These are phyloP conservation scores for Aphelenchoides fujianensis DNA, from an alignment of 1,140 invertebrate species.

Conservation along the genomic window DNA sequence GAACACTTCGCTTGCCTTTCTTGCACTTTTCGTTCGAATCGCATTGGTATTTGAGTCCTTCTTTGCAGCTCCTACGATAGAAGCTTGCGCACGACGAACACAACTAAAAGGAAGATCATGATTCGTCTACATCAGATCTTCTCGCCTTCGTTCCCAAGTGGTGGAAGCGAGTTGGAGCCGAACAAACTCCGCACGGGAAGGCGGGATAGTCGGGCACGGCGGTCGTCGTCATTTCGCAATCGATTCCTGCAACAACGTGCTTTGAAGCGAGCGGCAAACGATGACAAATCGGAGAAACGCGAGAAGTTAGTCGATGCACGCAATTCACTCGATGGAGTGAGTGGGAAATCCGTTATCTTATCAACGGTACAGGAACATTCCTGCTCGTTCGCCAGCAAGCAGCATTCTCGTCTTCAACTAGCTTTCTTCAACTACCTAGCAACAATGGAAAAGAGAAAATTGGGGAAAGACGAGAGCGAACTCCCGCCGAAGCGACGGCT, in stretches of 20 bases:
- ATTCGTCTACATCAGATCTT: background rate
- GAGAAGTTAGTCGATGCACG: background rate
- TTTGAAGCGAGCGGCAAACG: too few relatives aligned
- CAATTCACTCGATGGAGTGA: too few relatives aligned
- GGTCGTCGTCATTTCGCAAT: background rate
- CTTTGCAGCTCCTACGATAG: background rate
- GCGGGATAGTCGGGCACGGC: background rate
- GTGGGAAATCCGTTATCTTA: too few relatives aligned
- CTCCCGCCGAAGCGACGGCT: too few relatives aligned
- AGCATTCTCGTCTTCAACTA: background rate
- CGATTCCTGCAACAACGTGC: too few relatives aligned
- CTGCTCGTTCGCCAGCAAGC: too few relatives aligned
- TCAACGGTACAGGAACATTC: too few relatives aligned
- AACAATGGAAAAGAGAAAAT: too few relatives aligned
- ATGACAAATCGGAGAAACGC: background rate
- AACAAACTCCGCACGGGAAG: conserved; percentile 10
- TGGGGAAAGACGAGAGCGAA: too few relatives aligned
- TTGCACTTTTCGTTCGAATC: background rate
- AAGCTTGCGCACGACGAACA: background rate
- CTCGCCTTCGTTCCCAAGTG: conserved; percentile 3
- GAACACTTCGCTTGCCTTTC: background rate
- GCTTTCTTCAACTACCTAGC: too few relatives aligned
- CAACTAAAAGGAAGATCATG: background rate
- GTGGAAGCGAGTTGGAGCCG: conserved; percentile 26
- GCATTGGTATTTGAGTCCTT: conserved; percentile 1